Conservation (phyloP, 1,140 invertebrate species). For the Oreohelix idahoensis region DNA sequence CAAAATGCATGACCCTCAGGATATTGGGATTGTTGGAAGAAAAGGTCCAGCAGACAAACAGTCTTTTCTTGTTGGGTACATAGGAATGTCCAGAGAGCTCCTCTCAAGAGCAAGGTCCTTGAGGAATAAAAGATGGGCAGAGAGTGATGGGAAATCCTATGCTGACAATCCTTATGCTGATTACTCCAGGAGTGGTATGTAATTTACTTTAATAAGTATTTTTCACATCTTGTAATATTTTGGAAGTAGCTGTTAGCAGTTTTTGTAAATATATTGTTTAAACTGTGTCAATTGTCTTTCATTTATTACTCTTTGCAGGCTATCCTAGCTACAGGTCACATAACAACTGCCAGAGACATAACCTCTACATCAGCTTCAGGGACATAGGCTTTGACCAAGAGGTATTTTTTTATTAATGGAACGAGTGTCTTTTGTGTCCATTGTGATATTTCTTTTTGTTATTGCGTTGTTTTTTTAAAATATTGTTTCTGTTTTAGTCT, state of each 20-base stretch:
- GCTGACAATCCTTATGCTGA: conserved; percentile 50
- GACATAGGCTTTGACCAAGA: conserved; percentile 35
- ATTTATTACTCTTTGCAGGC: not conserved
- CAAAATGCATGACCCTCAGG: conserved; percentile 85
- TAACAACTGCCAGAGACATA: conserved; percentile 37
- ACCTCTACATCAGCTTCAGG: conserved; percentile 36
- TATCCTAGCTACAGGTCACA: conserved; percentile 20
- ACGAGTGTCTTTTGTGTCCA: not conserved
- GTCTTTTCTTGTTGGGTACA: conserved; percentile 76
- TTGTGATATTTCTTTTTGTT: not conserved
- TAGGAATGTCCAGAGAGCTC: conserved; percentile 59
- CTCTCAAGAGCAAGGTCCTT: conserved; percentile 57
- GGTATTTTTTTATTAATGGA: conserved; percentile 19
- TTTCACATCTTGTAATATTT: too few relatives aligned
- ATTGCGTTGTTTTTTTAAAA: too few relatives aligned
- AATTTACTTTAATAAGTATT: not conserved
- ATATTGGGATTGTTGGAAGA: conserved; percentile 85
- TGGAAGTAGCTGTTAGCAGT: too few relatives aligned
- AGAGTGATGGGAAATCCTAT: conserved; percentile 48
- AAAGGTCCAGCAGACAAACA: conserved; percentile 86
- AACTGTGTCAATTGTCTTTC: too few relatives aligned
- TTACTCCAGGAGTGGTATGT: conserved; percentile 14
- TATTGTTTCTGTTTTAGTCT: too few relatives aligned
- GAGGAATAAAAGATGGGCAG: conserved; percentile 38
- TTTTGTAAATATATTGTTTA: too few relatives aligned